A percentile compares a stretch with the other conserved stretches of the same genome.
Evolutionary conservation across 2,888 invertebrate species (phyloP).

Genomic region (Lottia scabra): DNA sequence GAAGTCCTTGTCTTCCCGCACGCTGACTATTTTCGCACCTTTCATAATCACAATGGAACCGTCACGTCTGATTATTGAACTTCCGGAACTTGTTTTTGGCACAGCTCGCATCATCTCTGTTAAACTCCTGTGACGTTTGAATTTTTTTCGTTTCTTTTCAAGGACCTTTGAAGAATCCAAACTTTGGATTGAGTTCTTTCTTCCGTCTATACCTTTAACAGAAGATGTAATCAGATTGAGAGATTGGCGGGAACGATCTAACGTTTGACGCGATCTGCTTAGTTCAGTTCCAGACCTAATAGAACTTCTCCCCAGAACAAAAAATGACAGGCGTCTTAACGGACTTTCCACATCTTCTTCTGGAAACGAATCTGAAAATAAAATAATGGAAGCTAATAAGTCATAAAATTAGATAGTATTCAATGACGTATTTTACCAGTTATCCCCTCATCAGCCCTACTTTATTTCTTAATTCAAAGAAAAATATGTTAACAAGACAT

Average conservation of each 20-base stretch:
- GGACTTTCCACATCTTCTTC: background rate
- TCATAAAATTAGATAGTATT: no score
- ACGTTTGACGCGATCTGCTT: no score
- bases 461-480: no score
- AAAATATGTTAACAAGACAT: no score
- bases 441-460: no score
- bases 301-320: no score
- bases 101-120: conserved; percentile 28
- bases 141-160: conserved; percentile 3
- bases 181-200: conserved; percentile 17
- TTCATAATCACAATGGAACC: conserved; percentile 57
- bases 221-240: no score
- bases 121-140: conserved; percentile 26
- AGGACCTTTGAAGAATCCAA: conserved; percentile 12
- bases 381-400: no score
- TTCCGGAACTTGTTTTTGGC: conserved; percentile 29
- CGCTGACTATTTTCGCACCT: conserved; percentile 58
- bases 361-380: no score
- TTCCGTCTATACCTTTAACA: conserved; percentile 13
- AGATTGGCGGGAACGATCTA: no score
- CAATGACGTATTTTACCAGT: no score
- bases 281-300: no score
- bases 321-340: background rate
- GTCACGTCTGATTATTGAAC: conserved; percentile 53
- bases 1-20: conserved; percentile 37